Evolutionary conservation across 2,113 vertebrate species (phyloP), one percentile per base, ranked within the genome.

Genomic region (Ptychochromis oligacanthus): DNA sequence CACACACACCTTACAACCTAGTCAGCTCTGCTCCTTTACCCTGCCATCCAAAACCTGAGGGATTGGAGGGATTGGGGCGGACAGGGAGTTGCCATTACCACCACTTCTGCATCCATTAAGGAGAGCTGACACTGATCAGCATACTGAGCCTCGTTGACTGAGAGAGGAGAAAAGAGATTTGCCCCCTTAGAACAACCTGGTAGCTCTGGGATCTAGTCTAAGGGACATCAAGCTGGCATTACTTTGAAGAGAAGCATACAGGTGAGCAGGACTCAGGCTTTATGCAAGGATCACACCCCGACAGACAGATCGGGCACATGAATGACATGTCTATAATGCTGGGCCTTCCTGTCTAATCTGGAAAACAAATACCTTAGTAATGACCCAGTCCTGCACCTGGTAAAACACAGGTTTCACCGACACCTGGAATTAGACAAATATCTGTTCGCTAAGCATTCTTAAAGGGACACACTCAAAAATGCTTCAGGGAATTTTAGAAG

Each of bases 291-390:
- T 89, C 88, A 87, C 38, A 52, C 81, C 67, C 79, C 86, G 72
- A 85, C 89, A 92, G 92, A 93, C 79, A 89, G 87, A 88, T 82
- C 81, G 77, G 86, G 81, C 77, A 86, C 84, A 89, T 86, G 85
- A 80, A 90, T 91, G 93, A 95, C 90, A 88, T 79, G 89, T 88
- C 89, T 91, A 86, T 94, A 95, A 94, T 95, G 91, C 92, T 70
- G 58, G 81, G 72, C 82, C 91, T 94, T 92, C 93, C 94, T 87
- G 59, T 91, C 91, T 93, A 93, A 95, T 95, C 94, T 93, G 90
- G 86, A 96, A 96, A 96, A 95, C 94, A 95, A 96, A 96, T 95
- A 95, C 90, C 93, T 94, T 77, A 84, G 90, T 95, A 95, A 95
- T 95, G 95, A 94, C 94, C 91, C 81, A 87, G 89, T 81, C 80